Conservation (phyloP, 2,113 vertebrate species). For the Silurus asotus region DNA sequence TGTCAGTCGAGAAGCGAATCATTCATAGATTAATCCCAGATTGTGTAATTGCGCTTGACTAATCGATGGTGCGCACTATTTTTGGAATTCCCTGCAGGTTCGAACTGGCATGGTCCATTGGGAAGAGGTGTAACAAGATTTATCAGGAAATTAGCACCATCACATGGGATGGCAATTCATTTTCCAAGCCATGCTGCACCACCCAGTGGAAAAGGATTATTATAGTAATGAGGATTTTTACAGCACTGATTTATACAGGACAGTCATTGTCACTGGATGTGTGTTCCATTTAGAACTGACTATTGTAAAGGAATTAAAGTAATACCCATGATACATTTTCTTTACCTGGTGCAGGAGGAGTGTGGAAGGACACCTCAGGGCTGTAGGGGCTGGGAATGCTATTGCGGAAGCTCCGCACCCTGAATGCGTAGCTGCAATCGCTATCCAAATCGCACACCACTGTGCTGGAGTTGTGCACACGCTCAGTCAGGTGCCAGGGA, state of each 20-base stretch:
- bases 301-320: not conserved
- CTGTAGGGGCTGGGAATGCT: constrained; percentile 85
- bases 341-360: constrained; percentile 90
- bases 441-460: constrained; percentile 80
- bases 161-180: not conserved
- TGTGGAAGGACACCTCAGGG: constrained; percentile 81
- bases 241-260: not conserved
- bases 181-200: not conserved
- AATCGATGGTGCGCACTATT: not conserved
- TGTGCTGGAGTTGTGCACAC: constrained; percentile 75
- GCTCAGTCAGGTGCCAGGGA: constrained; percentile 76
- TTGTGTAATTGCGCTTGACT: not conserved
- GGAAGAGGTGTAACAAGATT: not conserved
- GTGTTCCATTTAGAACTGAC: not conserved
- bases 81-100: not conserved
- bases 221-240: not conserved
- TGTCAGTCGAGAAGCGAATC: not conserved
- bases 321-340: not conserved
- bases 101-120: not conserved
- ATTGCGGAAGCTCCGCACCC: constrained; percentile 84
- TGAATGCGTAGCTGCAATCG: constrained; percentile 81
- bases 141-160: not conserved
- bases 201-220: not conserved
- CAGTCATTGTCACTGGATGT: not conserved
- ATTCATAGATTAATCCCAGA: not conserved